Conservation (phyloP, 2,113 vertebrate genomes). For the Eulemur rufifrons region DNA sequence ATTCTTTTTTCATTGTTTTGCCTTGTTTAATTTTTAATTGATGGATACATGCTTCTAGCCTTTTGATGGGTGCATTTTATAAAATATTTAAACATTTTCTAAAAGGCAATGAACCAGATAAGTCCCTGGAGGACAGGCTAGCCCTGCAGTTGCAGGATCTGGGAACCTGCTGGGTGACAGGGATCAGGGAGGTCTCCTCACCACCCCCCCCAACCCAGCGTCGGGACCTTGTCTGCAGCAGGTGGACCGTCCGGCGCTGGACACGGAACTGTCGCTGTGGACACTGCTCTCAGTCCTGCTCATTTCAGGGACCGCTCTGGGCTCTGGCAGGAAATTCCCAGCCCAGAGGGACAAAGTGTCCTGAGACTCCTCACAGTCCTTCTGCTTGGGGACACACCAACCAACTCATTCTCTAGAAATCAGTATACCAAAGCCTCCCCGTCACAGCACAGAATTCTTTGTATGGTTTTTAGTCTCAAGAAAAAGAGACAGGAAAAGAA, state of each 20-base stretch:
- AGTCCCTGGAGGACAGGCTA: background rate
- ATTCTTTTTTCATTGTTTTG: background rate
- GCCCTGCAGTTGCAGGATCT: fast-evolving
- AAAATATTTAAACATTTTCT: background rate
- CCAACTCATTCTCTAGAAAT: background rate
- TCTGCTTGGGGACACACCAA: fast-evolving
- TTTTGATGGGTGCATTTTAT: background rate
- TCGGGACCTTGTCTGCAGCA: background rate
- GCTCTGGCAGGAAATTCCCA: background rate
- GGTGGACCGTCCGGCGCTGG: fast-evolving
- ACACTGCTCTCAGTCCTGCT: fast-evolving
- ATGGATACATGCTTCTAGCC: background rate
- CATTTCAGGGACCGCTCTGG: background rate
- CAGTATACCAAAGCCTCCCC: background rate
- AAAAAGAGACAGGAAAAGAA: background rate
- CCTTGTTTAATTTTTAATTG: background rate
- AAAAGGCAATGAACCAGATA: background rate
- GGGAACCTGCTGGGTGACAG: background rate
- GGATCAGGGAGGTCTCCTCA: background rate
- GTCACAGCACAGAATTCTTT: background rate
- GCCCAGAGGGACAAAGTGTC: background rate
- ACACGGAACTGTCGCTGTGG: fast-evolving
- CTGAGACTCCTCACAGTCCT: background rate
- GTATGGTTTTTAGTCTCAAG: background rate
- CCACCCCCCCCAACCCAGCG: no score